phyloP scores from a whole-genome alignment of 2,113 vertebrate species.

The Chloebia gouldiae region DNA sequence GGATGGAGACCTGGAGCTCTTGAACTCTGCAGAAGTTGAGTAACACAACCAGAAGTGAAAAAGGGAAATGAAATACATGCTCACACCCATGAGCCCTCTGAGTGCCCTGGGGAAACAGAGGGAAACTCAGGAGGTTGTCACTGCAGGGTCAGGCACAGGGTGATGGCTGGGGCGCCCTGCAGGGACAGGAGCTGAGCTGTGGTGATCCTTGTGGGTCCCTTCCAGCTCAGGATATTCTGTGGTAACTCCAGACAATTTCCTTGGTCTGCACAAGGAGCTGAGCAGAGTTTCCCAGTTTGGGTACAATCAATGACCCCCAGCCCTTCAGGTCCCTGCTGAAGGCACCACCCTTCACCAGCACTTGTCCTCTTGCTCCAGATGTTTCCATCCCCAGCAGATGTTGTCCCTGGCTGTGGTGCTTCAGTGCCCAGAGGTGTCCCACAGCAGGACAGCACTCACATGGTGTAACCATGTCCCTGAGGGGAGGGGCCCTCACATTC shows the following conservation, averaged over 20 bases:
- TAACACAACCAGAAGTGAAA: background rate
- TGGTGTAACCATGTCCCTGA: background rate
- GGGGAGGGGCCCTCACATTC: background rate
- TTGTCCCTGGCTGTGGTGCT: background rate
- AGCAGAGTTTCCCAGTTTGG: background rate
- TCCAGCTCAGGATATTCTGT: background rate
- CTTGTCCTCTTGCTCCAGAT: background rate
- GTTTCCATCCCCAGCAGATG: background rate
- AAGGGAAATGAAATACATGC: fast-evolving
- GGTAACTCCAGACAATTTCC: background rate
- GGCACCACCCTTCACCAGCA: background rate
- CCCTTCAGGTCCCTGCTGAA: background rate
- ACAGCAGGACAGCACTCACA: background rate
- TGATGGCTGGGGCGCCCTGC: background rate
- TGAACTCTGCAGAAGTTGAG: background rate
- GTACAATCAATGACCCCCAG: background rate
- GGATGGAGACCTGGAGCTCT: background rate
- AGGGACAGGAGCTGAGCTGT: background rate
- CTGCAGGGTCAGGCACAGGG: background rate
- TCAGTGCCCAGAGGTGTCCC: background rate
- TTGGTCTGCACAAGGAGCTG: fast-evolving
- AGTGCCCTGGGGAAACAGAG: background rate
- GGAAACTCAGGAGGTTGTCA: background rate
- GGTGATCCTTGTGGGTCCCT: background rate
- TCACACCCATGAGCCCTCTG: background rate